phyloP scores from a whole-genome alignment of 2,888 invertebrate genomes.

The Pterostichus niger region DNA sequence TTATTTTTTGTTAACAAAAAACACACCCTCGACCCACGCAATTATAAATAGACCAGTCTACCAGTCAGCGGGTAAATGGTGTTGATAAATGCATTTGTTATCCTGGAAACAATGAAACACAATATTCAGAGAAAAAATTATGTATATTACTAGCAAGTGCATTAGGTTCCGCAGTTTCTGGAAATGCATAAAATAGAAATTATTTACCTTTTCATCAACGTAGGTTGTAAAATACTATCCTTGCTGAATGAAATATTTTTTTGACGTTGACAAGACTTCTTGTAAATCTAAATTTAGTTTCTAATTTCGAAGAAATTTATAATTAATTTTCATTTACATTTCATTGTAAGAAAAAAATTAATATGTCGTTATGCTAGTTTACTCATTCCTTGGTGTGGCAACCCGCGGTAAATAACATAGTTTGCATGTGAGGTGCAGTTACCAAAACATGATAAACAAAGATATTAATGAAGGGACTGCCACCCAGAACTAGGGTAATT shows the following conservation, averaged over 20 bases:
- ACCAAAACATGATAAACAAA: no score
- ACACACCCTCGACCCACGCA: constrained; percentile 21
- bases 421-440: no score
- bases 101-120: constrained; percentile 6
- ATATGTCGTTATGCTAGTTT: no score
- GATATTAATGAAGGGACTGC: no score
- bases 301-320: neutral
- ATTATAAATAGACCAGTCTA: constrained; percentile 24
- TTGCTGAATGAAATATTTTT: neutral
- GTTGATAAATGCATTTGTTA: constrained; percentile 4
- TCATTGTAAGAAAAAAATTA: no score
- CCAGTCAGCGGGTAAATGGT: neutral
- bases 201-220: neutral
- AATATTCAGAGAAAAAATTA: constrained; percentile 18
- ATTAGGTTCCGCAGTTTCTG: neutral
- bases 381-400: no score
- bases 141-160: neutral
- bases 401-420: no score
- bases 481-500: no score
- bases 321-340: neutral
- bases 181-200: constrained; percentile 13
- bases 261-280: neutral
- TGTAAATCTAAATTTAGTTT: constrained; percentile 17
- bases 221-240: constrained; percentile 10
- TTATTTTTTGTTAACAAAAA: constrained; percentile 17